These are phyloP conservation scores for Miichthys miiuy DNA, from an alignment of 2,797 vertebrate species.

Conservation along the genomic window DNA sequence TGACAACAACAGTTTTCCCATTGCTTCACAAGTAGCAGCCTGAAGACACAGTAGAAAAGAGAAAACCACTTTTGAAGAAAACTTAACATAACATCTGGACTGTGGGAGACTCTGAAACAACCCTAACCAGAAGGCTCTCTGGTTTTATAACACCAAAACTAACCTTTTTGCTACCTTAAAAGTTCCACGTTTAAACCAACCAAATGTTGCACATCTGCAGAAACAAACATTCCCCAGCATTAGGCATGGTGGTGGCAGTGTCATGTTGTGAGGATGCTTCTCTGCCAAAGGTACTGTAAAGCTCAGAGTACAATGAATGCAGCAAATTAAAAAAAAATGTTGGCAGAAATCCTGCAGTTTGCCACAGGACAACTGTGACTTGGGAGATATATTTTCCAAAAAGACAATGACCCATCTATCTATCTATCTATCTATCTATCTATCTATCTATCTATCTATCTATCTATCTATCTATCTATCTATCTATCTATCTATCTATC, in stretches of 20 bases:
- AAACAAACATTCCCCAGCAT: not conserved
- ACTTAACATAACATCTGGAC: not conserved
- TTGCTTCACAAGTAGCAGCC: not conserved
- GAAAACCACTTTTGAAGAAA: not conserved
- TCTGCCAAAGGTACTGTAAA: not conserved
- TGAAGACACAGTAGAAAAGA: not conserved
- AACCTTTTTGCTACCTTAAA: not conserved
- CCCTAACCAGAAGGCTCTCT: not conserved
- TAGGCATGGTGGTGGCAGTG: not conserved
- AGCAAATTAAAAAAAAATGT: not conserved
- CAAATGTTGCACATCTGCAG: not conserved
- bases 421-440: conserved; percentile 24
- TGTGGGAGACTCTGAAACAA: not conserved
- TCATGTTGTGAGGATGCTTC: not conserved
- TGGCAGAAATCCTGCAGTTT: no score
- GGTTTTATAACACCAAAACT: not conserved
- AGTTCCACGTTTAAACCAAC: not conserved
- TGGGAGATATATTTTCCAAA: no score
- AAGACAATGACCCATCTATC: no score
- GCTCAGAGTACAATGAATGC: conserved; percentile 1
- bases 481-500: conserved; percentile 31
- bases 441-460: conserved; percentile 4
- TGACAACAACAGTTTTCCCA: not conserved
- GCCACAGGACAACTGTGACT: no score
- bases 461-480: conserved; percentile 19